Conservation (phyloP, 1,140 invertebrate genomes). For the Meloidogyne exigua region DNA sequence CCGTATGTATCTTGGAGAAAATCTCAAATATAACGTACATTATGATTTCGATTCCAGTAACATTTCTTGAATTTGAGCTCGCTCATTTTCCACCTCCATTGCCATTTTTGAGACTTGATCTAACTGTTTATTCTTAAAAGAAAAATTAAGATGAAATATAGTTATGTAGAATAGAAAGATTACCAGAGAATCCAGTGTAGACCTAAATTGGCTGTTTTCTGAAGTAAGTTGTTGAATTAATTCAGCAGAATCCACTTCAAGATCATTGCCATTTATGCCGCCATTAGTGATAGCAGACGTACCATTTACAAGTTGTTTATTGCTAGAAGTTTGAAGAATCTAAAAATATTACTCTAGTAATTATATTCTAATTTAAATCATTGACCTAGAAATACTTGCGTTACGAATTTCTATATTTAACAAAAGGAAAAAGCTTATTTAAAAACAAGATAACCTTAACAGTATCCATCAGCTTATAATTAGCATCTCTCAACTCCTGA, state of each 20-base stretch:
- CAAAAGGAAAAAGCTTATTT: too few relatives aligned
- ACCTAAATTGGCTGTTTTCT: constrained; percentile 1
- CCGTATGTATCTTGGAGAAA: not conserved
- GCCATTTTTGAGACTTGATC: constrained; percentile 21
- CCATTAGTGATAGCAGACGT: not conserved
- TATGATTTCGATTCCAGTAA: not conserved
- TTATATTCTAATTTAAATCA: too few relatives aligned
- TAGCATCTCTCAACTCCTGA: constrained; percentile 20
- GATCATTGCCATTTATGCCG: not conserved
- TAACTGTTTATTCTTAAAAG: constrained; percentile 23
- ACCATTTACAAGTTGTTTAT: not conserved
- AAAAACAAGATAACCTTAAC: not conserved
- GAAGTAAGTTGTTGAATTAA: constrained; percentile 2
- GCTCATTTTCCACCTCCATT: constrained; percentile 13
- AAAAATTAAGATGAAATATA: not conserved
- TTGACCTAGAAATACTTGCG: too few relatives aligned
- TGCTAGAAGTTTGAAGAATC: not conserved
- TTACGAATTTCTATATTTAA: too few relatives aligned
- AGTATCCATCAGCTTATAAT: constrained; percentile 30
- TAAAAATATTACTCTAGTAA: not conserved
- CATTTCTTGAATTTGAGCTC: constrained; percentile 3
- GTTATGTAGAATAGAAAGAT: constrained; percentile 1
- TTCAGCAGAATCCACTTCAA: not conserved
- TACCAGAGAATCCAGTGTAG: constrained; percentile 3
- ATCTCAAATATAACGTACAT: not conserved